Evolutionary conservation across 2,113 vertebrate species (phyloP), one percentile per base, ranked within the genome.

Genomic region (Ptyas mucosa): DNA sequence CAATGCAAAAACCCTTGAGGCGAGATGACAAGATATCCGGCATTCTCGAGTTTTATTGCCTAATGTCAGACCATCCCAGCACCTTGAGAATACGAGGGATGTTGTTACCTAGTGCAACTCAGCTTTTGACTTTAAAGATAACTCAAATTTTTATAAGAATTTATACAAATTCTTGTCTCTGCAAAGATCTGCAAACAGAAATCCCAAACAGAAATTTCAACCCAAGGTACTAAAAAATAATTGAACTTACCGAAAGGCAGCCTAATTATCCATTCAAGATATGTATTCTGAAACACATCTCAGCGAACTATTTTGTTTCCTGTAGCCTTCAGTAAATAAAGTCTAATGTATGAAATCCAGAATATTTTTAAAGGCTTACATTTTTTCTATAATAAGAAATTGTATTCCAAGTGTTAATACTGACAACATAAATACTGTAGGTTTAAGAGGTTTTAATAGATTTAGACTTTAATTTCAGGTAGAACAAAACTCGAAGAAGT

Each of bases 401-500:
- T 93, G 55, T 57, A 49, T 9, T 85, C 29, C 51, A 39, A 89
- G 8, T 51, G 23, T 93, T 69, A 58, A 89, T 15, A 87, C 6
- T 69, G 24, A 64, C 3, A 90, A 49, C 49, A 46, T 8, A 43
- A 53, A 29, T 15, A 69, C 24, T 3, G 29, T 29, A 90, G 14
- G 49, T 14, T 57, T 57, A 21, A 57, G 20, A 7, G 20, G 39
- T 85, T 91, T 54, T 93, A 39, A 91, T 57, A 93, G 43, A 23
- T 0, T 14, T 18, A 75, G 87, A 3, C 90, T 75, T 51, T 95
- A 92, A 92, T 58, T 89, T 43, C 39, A 81, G 90, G 94, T 94
- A 94, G 51, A 34, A 92, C 94, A n/a, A 85, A 88, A 94, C 52
- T 20, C 29, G 52, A 95, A 0, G 0, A 0, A 92, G 93, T 85